phyloP scores from a whole-genome alignment of 2,888 invertebrate genomes.

The Parapristionchus giblindavisi region DNA sequence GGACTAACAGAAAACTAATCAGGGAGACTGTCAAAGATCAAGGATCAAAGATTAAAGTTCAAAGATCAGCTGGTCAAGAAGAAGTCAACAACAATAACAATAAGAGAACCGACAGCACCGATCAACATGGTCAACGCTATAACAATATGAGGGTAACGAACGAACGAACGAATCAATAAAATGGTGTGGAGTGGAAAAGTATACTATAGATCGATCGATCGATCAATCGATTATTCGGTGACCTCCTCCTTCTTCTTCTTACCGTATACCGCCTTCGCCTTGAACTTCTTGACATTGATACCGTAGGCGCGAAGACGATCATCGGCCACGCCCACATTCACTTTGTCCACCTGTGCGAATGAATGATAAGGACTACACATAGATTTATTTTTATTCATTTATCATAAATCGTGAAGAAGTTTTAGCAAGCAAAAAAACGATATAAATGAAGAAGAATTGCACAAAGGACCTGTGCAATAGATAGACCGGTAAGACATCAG shows the following conservation, averaged over 20 bases:
- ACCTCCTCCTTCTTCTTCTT: conserved; percentile 37
- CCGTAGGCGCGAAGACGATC: conserved; percentile 89
- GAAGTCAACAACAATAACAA: background rate
- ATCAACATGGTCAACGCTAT: background rate
- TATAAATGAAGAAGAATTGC: too few species aligned
- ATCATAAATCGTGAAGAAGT: too few species aligned
- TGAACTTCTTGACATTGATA: conserved; percentile 87
- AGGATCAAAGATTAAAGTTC: background rate
- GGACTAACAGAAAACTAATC: conserved; percentile 2
- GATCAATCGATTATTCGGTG: background rate
- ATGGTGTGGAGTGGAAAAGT: background rate
- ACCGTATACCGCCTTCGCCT: conserved; percentile 75
- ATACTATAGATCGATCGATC: conserved; percentile 1
- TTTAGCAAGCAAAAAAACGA: too few species aligned
- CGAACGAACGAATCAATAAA: background rate
- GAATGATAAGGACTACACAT: too few species aligned
- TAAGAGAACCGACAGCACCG: background rate
- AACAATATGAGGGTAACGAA: background rate
- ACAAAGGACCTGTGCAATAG: too few species aligned
- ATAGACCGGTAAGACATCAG: too few species aligned
- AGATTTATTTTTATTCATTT: too few species aligned
- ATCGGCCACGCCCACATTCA: conserved; percentile 75
- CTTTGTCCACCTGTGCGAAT: too few species aligned
- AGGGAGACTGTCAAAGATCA: background rate
- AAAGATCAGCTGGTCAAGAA: background rate